A percentile compares a stretch with the other conserved stretches of the same genome.
phyloP scores from a whole-genome alignment of 2,888 invertebrate genomes.

The Lymantria dispar region DNA sequence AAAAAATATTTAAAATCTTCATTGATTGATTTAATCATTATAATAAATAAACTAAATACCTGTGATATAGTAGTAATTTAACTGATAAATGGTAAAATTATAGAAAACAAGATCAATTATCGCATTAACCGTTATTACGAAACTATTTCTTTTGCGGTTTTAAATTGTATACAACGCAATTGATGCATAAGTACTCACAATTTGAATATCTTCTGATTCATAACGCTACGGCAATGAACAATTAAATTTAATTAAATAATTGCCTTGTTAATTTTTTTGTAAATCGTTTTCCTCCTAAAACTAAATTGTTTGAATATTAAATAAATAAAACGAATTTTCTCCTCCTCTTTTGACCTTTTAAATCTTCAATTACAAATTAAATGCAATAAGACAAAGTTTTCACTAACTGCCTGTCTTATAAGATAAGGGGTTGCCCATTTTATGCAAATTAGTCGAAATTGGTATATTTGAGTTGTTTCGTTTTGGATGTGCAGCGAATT shows the following conservation, averaged over 20 bases:
- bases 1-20: no score
- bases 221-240: slow-evolving; percentile 8
- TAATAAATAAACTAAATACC: no score
- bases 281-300: slow-evolving; percentile 6
- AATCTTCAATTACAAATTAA: slow-evolving; percentile 55
- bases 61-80: no score
- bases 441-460: slow-evolving; percentile 68
- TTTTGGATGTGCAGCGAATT: slow-evolving; percentile 14
- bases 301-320: slow-evolving; percentile 14
- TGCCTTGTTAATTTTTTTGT: slow-evolving; percentile 3
- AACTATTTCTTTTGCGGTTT: no score
- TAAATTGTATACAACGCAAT: neutral
- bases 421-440: slow-evolving; percentile 74
- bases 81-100: neutral
- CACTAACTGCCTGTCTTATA: slow-evolving; percentile 66
- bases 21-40: no score
- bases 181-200: slow-evolving; percentile 9
- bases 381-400: slow-evolving; percentile 75
- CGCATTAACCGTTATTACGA: neutral
- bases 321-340: slow-evolving; percentile 17
- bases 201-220: slow-evolving; percentile 8
- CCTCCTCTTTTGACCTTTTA: slow-evolving; percentile 50
- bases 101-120: neutral
- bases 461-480: slow-evolving; percentile 48
- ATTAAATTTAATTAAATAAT: slow-evolving; percentile 10